Evolutionary conservation across 2,888 invertebrate genomes (phyloP).

Genomic region (Ypsolopha sequella): DNA sequence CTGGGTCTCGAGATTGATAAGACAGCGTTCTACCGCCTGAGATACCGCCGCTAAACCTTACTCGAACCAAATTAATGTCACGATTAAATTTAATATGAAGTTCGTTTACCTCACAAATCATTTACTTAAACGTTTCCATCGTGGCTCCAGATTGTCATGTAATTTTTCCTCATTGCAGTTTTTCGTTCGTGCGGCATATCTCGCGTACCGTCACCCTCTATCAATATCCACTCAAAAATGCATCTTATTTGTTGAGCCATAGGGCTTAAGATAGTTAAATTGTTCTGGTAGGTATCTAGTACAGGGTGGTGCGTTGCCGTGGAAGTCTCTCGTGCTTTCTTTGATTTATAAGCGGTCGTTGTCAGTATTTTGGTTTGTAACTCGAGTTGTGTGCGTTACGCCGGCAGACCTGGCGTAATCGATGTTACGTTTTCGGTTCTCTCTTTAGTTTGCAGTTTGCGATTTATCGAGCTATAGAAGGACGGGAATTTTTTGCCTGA

Average conservation of each 20-base stretch:
- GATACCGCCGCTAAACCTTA: too few species aligned
- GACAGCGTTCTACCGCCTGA: too few species aligned
- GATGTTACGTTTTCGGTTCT: too few species aligned
- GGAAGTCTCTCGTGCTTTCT: not conserved
- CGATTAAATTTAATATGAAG: too few species aligned
- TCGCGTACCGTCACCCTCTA: not conserved
- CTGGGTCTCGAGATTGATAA: too few species aligned
- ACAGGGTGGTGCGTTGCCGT: not conserved
- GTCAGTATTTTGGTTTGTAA: not conserved
- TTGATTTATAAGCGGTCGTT: not conserved
- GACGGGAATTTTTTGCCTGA: too few species aligned
- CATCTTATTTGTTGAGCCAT: not conserved
- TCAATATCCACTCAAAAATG: not conserved
- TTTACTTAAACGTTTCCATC: too few species aligned
- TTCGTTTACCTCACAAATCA: too few species aligned
- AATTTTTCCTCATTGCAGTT: constrained; percentile 3
- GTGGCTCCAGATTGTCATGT: not conserved
- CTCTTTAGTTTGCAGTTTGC: too few species aligned
- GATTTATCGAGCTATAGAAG: too few species aligned
- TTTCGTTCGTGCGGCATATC: not conserved
- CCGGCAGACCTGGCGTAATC: not conserved
- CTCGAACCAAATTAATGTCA: too few species aligned
- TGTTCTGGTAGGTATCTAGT: not conserved
- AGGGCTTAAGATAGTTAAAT: not conserved
- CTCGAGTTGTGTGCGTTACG: constrained; percentile 7